Percentiles rank a stretch among this genome's conserved stretches.
phyloP scores from a whole-genome alignment of 1,140 invertebrate species.

The Tetraneura akinire region DNA sequence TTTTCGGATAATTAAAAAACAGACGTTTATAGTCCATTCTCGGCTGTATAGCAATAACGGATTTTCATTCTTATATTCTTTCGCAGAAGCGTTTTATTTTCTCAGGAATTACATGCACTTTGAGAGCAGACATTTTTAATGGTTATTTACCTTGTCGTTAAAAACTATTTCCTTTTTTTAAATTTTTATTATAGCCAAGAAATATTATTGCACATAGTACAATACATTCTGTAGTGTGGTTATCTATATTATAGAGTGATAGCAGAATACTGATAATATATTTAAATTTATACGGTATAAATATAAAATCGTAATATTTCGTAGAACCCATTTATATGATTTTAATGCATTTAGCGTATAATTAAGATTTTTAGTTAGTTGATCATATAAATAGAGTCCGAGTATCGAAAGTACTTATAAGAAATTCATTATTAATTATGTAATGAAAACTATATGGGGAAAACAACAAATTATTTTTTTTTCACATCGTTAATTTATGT shows the following conservation, averaged over 20 bases:
- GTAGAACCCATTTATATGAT: too few species aligned
- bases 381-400: too few species aligned
- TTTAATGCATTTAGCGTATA: too few species aligned
- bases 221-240: too few species aligned
- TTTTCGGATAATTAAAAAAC: conserved; percentile 25
- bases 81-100: neutral
- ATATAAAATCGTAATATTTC: too few species aligned
- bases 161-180: neutral
- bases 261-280: too few species aligned
- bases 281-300: too few species aligned
- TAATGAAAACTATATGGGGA: neutral
- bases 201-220: too few species aligned
- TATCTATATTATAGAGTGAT: too few species aligned
- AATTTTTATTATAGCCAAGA: too few species aligned
- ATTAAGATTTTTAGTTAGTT: too few species aligned
- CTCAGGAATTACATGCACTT: neutral
- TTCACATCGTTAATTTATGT: conserved; percentile 3
- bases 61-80: neutral
- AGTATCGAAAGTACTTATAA: too few species aligned
- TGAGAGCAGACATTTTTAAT: neutral
- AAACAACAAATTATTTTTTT: conserved; percentile 13
- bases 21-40: neutral
- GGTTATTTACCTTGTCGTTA: neutral
- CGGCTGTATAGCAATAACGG: neutral
- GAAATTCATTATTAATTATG: conserved; percentile 13